Evolutionary conservation across 2,888 invertebrate species (phyloP), one percentile per base, ranked within the genome.

Genomic region (Luffia ferchaultella): DNA sequence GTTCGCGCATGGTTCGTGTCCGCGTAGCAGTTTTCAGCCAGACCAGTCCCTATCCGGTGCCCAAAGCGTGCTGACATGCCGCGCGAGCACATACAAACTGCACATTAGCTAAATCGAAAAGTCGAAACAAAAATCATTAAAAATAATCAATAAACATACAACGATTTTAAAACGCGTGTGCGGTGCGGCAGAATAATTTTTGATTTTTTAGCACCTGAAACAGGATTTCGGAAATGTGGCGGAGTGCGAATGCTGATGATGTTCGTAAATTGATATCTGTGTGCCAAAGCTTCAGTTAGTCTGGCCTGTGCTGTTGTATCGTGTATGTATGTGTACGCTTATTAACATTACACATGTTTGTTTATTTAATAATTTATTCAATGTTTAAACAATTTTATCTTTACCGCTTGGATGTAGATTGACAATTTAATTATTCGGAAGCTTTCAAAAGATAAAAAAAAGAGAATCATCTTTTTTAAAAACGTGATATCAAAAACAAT

Each of bases 221-320:
- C 9, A 48, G 20, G 16, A 2, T 12, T 3, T 19, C 7, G 20
- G 61, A 60, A 60, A 62, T 63, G 63, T 57, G 54, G 54, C 54
- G 58, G 56, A 47, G 50, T 30, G 50, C 42, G 64, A 69, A 67
- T 60, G 60, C 62, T 17, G 16, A 49, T 64, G 72, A 79, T 74
- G 82, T 82, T 80, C 76, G 82, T 82, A 82, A 54, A 59, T 59
- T 60, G 63, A 51, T 54, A 53, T 54, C 53, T 60, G 72, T 71
- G 78, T 77, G 76, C 76, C 70, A 62, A 65, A 70, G 75, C 75
- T 75, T 73, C 46, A n/a, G 16, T 68, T 52, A 64, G 70, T 76
- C 60, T 60, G 47, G 53, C 54, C 53, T 60, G 59, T 18, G n/a
- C 18, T 48, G 48, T n/a, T 42, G n/a, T 48, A 16, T 18, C 30